Percentiles rank a stretch among this genome's conserved stretches.
These are phyloP conservation scores for Rotaria macrura DNA, from an alignment of 2,888 invertebrate species.

Conservation along the genomic window DNA sequence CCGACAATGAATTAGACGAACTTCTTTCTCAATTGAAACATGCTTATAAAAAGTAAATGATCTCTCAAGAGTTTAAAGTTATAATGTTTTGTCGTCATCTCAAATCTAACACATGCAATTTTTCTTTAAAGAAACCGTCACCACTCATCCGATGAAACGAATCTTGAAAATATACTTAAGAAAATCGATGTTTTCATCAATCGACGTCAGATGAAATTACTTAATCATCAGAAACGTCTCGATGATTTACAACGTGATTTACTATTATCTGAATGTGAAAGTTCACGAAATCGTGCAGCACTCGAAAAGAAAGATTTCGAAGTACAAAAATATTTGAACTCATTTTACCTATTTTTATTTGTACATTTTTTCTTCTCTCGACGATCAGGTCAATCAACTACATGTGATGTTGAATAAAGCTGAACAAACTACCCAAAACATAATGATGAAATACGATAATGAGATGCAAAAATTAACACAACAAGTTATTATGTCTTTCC, in stretches of 20 bases:
- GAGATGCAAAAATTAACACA: background rate
- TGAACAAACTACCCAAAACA: constrained; percentile 38
- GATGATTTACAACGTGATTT: constrained; percentile 2
- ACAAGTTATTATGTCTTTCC: background rate
- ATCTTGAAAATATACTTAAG: background rate
- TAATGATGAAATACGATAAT: constrained; percentile 12
- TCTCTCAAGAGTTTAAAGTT: background rate
- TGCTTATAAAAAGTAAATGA: background rate
- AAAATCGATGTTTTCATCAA: constrained; percentile 11
- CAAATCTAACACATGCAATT: background rate
- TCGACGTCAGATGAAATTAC: background rate
- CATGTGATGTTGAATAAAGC: constrained; percentile 35
- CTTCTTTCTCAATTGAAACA: background rate
- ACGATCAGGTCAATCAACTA: background rate
- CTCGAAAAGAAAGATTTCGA: constrained; percentile 13
- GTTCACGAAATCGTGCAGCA: background rate
- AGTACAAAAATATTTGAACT: background rate
- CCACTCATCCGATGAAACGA: background rate
- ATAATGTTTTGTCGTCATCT: background rate
- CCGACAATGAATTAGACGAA: constrained; percentile 6
- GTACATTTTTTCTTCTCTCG: background rate
- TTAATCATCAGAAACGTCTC: background rate
- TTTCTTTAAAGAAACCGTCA: background rate
- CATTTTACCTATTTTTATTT: background rate
- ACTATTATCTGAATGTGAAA: constrained; percentile 13